Conservation (phyloP, 2,797 vertebrate species). For the Alectoris magna region DNA sequence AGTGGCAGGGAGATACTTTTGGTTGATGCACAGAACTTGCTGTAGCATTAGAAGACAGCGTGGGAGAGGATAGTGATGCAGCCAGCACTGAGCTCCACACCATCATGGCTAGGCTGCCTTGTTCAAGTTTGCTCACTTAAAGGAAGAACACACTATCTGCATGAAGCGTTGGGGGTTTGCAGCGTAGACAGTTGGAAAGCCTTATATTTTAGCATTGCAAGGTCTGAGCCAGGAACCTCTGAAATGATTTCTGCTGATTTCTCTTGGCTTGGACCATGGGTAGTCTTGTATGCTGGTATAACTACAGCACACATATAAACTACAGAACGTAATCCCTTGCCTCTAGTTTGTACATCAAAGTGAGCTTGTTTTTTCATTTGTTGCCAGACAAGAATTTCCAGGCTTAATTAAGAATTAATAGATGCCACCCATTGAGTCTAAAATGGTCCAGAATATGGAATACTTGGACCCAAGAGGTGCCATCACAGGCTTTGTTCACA, state of each 20-base stretch:
- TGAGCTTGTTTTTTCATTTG: conserved; percentile 1
- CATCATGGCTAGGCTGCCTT: background rate
- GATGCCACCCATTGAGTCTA: conserved; percentile 23
- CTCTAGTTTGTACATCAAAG: conserved; percentile 53
- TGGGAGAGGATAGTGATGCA: background rate
- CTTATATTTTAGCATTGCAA: background rate
- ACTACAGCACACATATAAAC: background rate
- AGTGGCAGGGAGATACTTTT: background rate
- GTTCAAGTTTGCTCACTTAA: background rate
- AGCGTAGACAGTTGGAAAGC: background rate
- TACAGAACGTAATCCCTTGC: background rate
- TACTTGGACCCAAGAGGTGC: background rate
- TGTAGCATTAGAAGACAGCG: background rate
- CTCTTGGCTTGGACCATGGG: background rate
- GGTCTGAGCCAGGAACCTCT: background rate
- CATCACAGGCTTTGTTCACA: background rate
- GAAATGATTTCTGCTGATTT: background rate
- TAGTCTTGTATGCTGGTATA: background rate
- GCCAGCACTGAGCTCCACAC: background rate
- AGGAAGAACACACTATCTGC: background rate
- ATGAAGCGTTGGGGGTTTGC: background rate
- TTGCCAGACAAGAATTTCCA: conserved; percentile 62
- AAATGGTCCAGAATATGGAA: conserved; percentile 15
- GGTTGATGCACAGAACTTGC: background rate
- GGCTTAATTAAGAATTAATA: conserved; percentile 56